A percentile compares a stretch with the other conserved stretches of the same genome.
Evolutionary conservation across 1,140 invertebrate genomes (phyloP).

Genomic region (Melipona quadrifasciata): DNA sequence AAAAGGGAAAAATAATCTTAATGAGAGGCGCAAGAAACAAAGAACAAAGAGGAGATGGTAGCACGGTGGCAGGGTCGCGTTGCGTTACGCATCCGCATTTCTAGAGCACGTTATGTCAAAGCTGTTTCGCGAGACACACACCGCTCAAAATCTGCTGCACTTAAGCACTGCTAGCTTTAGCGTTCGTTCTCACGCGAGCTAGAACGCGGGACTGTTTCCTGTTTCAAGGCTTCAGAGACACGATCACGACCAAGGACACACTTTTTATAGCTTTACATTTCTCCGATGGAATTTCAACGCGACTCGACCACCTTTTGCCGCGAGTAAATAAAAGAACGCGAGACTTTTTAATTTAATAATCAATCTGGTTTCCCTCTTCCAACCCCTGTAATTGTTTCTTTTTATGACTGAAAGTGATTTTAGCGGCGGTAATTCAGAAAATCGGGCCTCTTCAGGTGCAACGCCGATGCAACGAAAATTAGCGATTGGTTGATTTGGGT

Average conservation of each 20-base stretch:
- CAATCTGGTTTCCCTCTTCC: too few relatives aligned
- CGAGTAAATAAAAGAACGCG: background rate
- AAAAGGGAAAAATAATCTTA: too few relatives aligned
- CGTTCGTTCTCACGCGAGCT: constrained; percentile 3
- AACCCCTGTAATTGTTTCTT: too few relatives aligned
- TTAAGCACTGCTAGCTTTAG: constrained; percentile 27
- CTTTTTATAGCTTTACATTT: background rate
- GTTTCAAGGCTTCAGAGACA: constrained; percentile 35
- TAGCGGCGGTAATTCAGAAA: too few relatives aligned
- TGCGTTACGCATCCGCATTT: background rate
- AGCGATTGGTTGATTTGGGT: too few relatives aligned
- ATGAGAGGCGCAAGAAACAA: background rate
- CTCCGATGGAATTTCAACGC: background rate
- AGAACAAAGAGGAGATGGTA: background rate
- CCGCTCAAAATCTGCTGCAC: constrained; percentile 19
- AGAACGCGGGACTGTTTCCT: constrained; percentile 9
- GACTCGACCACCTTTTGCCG: background rate
- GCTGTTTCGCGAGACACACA: background rate
- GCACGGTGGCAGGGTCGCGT: background rate
- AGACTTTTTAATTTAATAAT: constrained; percentile 1
- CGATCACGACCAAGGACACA: constrained; percentile 22
- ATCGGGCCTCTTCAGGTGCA: too few relatives aligned
- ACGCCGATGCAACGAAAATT: too few relatives aligned
- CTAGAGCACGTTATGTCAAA: background rate
- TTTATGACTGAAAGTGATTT: too few relatives aligned